Percentiles rank a stretch among this genome's conserved stretches.
Conservation (phyloP, 2,888 invertebrate genomes). For the Listrodromus nycthemerus region DNA sequence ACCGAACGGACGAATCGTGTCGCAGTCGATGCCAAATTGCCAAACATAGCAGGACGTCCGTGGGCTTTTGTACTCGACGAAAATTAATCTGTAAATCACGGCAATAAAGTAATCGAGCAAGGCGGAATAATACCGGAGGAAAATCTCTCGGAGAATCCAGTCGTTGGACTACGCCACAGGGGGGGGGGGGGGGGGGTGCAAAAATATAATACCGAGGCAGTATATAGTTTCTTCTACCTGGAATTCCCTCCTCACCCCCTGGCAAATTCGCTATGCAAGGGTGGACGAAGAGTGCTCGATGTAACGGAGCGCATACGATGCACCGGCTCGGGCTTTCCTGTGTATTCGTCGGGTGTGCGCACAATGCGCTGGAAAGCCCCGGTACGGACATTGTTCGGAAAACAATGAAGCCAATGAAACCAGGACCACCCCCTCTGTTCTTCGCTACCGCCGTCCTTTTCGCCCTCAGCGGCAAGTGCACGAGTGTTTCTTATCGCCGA, state of each 20-base stretch:
- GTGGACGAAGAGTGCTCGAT: constrained; percentile 34
- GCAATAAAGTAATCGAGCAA: constrained; percentile 74
- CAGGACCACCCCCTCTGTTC: background rate
- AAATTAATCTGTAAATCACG: constrained; percentile 75
- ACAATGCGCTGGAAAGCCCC: constrained; percentile 70
- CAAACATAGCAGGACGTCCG: background rate
- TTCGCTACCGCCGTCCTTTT: constrained; percentile 7
- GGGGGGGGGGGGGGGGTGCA: background rate
- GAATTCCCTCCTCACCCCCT: constrained; percentile 21
- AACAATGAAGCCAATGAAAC: constrained; percentile 74
- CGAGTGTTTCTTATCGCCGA: constrained; percentile 74
- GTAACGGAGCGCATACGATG: constrained; percentile 50
- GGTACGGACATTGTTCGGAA: constrained; percentile 75
- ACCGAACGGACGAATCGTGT: background rate
- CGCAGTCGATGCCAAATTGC: background rate
- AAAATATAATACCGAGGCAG: constrained; percentile 12
- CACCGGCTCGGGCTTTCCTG: constrained; percentile 59
- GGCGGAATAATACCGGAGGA: constrained; percentile 33
- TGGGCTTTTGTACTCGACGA: constrained; percentile 30
- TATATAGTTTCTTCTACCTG: constrained; percentile 58
- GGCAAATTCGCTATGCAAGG: constrained; percentile 43
- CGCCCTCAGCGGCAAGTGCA: constrained; percentile 70
- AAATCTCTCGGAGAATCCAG: constrained; percentile 31
- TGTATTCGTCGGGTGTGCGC: constrained; percentile 26
- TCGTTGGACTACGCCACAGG: constrained; percentile 30